A percentile compares a stretch with the other conserved stretches of the same genome.
Evolutionary conservation across 2,888 invertebrate genomes (phyloP).

Genomic region (Rhamnusium bicolor): DNA sequence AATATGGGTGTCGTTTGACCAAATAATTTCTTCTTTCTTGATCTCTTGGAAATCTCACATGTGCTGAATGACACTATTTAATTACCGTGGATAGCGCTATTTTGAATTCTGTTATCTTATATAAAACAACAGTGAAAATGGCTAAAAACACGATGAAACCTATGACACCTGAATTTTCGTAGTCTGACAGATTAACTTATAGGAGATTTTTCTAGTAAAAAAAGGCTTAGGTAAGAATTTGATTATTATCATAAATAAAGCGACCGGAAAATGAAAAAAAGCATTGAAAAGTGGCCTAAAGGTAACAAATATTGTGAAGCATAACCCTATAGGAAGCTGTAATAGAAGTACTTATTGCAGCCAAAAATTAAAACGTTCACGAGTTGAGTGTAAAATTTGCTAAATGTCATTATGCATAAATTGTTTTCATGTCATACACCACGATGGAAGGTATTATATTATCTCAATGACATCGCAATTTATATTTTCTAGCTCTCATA

Average conservation of each 20-base stretch:
- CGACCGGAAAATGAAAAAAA: background rate
- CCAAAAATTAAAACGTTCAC: too few relatives aligned
- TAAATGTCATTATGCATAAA: too few relatives aligned
- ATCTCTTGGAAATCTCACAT: background rate
- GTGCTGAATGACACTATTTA: background rate
- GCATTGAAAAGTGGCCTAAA: background rate
- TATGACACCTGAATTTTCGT: background rate
- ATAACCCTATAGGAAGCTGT: too few relatives aligned
- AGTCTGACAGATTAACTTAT: background rate
- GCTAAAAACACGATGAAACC: background rate
- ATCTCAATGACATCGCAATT: too few relatives aligned
- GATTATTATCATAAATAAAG: background rate
- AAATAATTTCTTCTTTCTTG: background rate
- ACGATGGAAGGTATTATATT: too few relatives aligned
- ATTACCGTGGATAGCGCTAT: background rate
- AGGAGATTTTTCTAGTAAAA: background rate
- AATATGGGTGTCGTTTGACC: background rate
- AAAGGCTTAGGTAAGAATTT: background rate
- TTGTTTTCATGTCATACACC: too few relatives aligned
- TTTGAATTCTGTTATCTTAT: background rate
- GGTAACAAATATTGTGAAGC: too few relatives aligned
- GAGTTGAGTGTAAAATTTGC: too few relatives aligned
- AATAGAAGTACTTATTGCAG: too few relatives aligned
- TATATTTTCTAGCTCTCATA: too few relatives aligned
- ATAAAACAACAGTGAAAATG: background rate